phyloP scores from a whole-genome alignment of 2,797 vertebrate genomes.

The Synaphobranchus kaupii region DNA sequence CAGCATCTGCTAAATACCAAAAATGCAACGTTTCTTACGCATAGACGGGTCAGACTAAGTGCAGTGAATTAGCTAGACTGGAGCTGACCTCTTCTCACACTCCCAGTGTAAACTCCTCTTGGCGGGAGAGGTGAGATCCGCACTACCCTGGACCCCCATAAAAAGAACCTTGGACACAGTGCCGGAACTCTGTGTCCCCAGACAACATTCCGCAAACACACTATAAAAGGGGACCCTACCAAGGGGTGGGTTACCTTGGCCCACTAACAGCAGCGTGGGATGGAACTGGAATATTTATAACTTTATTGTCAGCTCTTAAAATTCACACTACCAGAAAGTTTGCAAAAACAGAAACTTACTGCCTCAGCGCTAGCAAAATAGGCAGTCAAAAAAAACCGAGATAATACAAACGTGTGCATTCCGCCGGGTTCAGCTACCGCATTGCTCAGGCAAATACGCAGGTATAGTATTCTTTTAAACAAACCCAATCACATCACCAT shows the following conservation, averaged over 20 bases:
- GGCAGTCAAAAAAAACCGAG: not conserved
- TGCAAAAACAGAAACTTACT: not conserved
- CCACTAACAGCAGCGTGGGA: not conserved
- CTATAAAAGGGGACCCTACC: not conserved
- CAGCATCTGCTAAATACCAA: not conserved
- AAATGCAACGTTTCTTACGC: conserved; percentile 40
- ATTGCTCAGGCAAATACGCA: not conserved
- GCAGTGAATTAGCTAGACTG: conserved; percentile 21
- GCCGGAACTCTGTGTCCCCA: conserved; percentile 19
- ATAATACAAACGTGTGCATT: not conserved
- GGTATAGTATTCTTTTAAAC: not conserved
- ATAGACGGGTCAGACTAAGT: conserved; percentile 38
- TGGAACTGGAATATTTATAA: not conserved
- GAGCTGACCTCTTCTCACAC: conserved; percentile 24
- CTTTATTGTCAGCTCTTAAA: not conserved
- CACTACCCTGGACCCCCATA: conserved; percentile 37
- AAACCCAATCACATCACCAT: not conserved
- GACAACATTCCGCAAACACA: not conserved
- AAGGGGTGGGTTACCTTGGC: not conserved
- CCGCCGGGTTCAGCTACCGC: not conserved
- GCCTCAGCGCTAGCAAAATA: not conserved
- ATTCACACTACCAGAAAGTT: not conserved
- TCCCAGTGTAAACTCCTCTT: conserved; percentile 33
- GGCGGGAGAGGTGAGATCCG: conserved; percentile 32
- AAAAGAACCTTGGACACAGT: conserved; percentile 35